phyloP scores from a whole-genome alignment of 1,140 invertebrate genomes.

The Saccostrea echinata region DNA sequence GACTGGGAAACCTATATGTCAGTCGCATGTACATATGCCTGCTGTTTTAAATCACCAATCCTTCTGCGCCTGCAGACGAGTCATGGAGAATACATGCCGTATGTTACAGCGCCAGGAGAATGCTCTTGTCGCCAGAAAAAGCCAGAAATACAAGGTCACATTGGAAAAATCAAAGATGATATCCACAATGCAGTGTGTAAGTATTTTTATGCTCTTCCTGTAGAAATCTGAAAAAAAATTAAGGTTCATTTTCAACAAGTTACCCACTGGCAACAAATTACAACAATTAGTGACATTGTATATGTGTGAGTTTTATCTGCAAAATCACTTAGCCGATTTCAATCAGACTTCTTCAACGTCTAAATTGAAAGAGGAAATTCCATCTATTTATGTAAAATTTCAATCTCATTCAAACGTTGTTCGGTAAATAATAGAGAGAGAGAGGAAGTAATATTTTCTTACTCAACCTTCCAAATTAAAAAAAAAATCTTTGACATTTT shows the following conservation, averaged over 20 bases:
- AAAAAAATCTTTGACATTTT: too few species aligned
- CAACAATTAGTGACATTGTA: not conserved
- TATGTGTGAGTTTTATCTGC: not conserved
- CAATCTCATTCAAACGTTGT: too few species aligned
- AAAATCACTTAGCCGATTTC: too few species aligned
- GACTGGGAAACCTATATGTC: slow-evolving; percentile 10
- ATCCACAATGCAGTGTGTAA: slow-evolving; percentile 2
- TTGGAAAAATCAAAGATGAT: not conserved
- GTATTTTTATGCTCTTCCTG: not conserved
- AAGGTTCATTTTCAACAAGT: too few species aligned
- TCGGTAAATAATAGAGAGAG: too few species aligned
- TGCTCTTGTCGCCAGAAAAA: slow-evolving; percentile 12
- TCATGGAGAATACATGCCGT: not conserved
- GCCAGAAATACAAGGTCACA: not conserved
- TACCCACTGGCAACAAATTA: too few species aligned
- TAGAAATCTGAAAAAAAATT: not conserved
- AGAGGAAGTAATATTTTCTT: too few species aligned
- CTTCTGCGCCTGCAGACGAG: not conserved
- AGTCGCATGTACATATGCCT: not conserved
- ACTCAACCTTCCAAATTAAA: too few species aligned
- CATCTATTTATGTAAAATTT: too few species aligned
- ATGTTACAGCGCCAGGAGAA: not conserved
- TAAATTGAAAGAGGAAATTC: too few species aligned
- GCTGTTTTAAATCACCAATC: not conserved
- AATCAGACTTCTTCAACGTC: not conserved